Percentiles rank a stretch among this genome's conserved stretches.
These are phyloP conservation scores for Stenotaenia linearis DNA, from an alignment of 2,888 invertebrate genomes.

Conservation along the genomic window DNA sequence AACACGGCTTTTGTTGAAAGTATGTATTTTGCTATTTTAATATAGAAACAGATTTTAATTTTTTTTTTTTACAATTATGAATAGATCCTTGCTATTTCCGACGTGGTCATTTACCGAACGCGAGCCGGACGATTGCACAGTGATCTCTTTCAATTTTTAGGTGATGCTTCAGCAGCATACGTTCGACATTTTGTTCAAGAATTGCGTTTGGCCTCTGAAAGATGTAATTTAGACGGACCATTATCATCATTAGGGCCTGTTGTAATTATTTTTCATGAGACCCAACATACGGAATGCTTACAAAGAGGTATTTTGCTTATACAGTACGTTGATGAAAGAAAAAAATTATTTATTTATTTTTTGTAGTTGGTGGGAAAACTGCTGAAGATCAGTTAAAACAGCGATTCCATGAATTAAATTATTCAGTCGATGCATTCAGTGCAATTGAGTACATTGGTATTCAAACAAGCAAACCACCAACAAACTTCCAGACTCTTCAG, in stretches of 20 bases:
- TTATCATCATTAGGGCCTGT: constrained; percentile 62
- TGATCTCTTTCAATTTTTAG: constrained; percentile 71
- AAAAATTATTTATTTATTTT: too few relatives aligned
- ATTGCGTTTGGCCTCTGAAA: constrained; percentile 44
- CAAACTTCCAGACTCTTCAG: constrained; percentile 58
- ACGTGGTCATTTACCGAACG: constrained; percentile 70
- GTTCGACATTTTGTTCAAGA: constrained; percentile 61
- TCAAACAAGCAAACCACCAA: constrained; percentile 45
- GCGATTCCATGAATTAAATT: constrained; percentile 58
- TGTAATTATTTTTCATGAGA: constrained; percentile 73
- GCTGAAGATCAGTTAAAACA: constrained; percentile 48
- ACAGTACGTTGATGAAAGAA: too few relatives aligned
- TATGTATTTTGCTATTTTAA: too few relatives aligned
- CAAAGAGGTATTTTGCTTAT: too few relatives aligned
- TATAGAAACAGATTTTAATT: too few relatives aligned
- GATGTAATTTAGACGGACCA: constrained; percentile 52
- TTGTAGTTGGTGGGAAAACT: constrained; percentile 36
- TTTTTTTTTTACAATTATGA: too few relatives aligned
- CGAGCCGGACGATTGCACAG: constrained; percentile 66
- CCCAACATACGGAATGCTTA: constrained; percentile 63
- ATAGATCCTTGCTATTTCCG: constrained; percentile 74
- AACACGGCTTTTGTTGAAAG: constrained; percentile 65
- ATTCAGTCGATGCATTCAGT: constrained; percentile 65
- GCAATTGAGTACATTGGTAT: constrained; percentile 54
- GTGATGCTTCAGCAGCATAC: constrained; percentile 68